Percentiles rank a stretch among this genome's conserved stretches.
Evolutionary conservation across 2,888 invertebrate genomes (phyloP).

Genomic region (Altica lythri): DNA sequence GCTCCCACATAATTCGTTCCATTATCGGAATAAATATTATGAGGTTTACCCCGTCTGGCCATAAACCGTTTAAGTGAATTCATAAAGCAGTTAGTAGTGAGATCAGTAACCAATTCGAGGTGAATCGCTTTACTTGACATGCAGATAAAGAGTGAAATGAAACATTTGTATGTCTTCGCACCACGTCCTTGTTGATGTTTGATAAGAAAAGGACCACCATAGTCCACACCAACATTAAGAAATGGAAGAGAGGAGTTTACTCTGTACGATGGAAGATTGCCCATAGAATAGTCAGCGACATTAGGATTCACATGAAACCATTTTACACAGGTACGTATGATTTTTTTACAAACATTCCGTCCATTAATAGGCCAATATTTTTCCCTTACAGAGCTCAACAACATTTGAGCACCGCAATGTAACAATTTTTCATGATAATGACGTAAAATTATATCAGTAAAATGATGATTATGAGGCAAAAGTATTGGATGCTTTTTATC

Average conservation of each 20-base stretch:
- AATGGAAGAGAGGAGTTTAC: constrained; percentile 25
- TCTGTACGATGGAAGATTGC: constrained; percentile 23
- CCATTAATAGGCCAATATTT: constrained; percentile 18
- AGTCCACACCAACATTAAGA: constrained; percentile 24
- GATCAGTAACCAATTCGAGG: too few relatives aligned
- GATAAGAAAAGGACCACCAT: constrained; percentile 27
- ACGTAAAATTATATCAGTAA: constrained; percentile 10
- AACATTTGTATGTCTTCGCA: too few relatives aligned
- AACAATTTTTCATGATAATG: constrained; percentile 7
- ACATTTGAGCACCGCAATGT: constrained; percentile 17
- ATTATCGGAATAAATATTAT: too few relatives aligned
- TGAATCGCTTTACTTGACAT: too few relatives aligned
- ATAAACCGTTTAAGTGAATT: too few relatives aligned
- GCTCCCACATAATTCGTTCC: too few relatives aligned
- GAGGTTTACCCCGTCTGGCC: too few relatives aligned
- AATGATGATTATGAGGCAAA: constrained; percentile 10
- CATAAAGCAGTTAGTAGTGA: too few relatives aligned
- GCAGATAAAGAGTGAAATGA: too few relatives aligned
- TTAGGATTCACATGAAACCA: constrained; percentile 22
- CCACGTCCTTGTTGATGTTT: constrained; percentile 23
- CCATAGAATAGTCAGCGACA: constrained; percentile 14
- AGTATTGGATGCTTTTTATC: constrained; percentile 15
- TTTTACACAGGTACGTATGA: constrained; percentile 13
- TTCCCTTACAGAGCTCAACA: constrained; percentile 19
- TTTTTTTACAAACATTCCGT: constrained; percentile 18